These are phyloP conservation scores for Fregetta grallaria DNA, from an alignment of 2,113 vertebrate species.

Conservation along the genomic window DNA sequence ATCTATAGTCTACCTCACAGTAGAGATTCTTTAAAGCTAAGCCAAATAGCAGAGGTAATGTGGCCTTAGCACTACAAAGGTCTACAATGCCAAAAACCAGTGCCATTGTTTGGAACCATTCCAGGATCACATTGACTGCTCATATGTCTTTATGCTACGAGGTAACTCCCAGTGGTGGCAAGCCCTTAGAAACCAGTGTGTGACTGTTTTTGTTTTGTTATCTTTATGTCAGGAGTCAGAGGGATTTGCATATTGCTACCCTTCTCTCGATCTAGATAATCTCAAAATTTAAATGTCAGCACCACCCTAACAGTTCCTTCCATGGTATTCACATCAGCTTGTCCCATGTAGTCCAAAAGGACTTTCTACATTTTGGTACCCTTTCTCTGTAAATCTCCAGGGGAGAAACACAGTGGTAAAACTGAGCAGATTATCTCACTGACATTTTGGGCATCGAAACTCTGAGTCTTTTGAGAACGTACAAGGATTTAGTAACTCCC, in stretches of 20 bases:
- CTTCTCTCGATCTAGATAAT: not conserved
- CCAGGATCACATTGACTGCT: rapidly evolving
- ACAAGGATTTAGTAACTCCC: not conserved
- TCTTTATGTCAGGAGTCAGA: not conserved
- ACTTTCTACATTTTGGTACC: not conserved
- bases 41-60: not conserved
- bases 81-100: not conserved
- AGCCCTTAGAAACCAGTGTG: not conserved
- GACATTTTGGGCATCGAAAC: not conserved
- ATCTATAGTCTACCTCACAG: not conserved
- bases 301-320: not conserved
- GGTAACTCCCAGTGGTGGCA: not conserved
- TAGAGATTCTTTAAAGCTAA: not conserved
- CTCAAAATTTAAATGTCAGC: not conserved
- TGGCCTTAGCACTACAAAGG: not conserved
- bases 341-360: not conserved
- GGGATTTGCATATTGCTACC: not conserved
- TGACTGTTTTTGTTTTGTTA: not conserved
- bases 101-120: not conserved
- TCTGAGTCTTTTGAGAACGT: not conserved
- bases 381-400: not conserved
- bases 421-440: not conserved
- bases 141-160: not conserved
- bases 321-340: not conserved
- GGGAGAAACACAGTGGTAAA: not conserved